A percentile compares a stretch with the other conserved stretches of the same genome.
These are phyloP conservation scores for Popillia japonica DNA, from an alignment of 1,140 invertebrate species.

Conservation along the genomic window DNA sequence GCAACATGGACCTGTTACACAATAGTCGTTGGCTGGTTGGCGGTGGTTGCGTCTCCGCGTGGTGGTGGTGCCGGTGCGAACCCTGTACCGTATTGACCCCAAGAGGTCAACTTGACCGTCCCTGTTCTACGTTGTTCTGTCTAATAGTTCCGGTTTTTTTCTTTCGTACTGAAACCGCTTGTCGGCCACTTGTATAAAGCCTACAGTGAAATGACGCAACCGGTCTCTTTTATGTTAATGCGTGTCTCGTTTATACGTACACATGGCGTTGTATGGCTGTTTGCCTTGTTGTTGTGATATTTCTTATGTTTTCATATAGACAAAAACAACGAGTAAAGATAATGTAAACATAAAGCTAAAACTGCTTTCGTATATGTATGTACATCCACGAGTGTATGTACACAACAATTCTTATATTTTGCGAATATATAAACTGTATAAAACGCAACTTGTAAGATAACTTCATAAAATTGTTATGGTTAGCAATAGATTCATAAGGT, in stretches of 20 bases:
- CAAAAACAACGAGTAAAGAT: neutral
- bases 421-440: no score
- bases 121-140: constrained; percentile 7
- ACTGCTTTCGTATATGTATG: no score
- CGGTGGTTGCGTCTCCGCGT: neutral
- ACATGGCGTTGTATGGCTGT: neutral
- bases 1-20: constrained; percentile 37
- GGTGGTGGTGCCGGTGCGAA: constrained; percentile 20
- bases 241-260: neutral
- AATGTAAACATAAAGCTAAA: neutral
- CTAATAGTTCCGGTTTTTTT: constrained; percentile 42
- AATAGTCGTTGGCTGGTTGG: constrained; percentile 5
- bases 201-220: constrained; percentile 23
- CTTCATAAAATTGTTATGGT: no score
- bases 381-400: no score
- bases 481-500: no score
- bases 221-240: constrained; percentile 2
- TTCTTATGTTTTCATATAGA: neutral
- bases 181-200: constrained; percentile 25
- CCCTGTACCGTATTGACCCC: constrained; percentile 14
- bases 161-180: neutral
- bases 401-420: no score
- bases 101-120: constrained; percentile 30
- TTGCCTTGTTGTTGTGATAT: neutral
- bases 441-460: no score